Conservation (phyloP, 2,113 vertebrate species). For the Corythornis madagascariensis region DNA sequence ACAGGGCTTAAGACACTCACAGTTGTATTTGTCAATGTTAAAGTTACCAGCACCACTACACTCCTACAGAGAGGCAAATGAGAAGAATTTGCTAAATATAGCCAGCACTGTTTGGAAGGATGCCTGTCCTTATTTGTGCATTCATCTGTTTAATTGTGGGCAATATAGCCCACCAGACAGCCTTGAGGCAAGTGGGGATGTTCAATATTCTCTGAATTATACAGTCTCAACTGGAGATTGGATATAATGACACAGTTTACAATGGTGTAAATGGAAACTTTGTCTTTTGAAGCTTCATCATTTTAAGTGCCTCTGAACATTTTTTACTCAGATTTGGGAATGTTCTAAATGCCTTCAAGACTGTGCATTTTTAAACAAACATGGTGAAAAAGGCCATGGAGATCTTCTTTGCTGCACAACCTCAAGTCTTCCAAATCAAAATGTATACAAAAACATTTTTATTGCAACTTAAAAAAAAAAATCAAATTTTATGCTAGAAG, state of each 20-base stretch:
- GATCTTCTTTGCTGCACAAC: background rate
- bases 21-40: background rate
- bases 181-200: background rate
- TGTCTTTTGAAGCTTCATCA: background rate
- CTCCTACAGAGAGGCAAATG: slow-evolving; percentile 57
- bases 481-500: background rate
- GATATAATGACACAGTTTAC: background rate
- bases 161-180: slow-evolving; percentile 40
- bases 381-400: background rate
- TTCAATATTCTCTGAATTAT: slow-evolving; percentile 9
- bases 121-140: slow-evolving; percentile 50
- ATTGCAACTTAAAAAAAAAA: background rate
- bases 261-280: background rate
- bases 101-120: slow-evolving; percentile 40
- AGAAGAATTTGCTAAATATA: slow-evolving; percentile 63
- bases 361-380: background rate
- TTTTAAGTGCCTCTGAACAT: background rate
- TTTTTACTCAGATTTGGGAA: background rate
- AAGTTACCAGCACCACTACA: background rate
- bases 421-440: background rate
- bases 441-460: background rate
- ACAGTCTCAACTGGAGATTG: background rate
- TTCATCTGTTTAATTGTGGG: slow-evolving; percentile 65
- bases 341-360: background rate
- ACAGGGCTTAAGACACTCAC: background rate